phyloP scores from a whole-genome alignment of 2,113 vertebrate species.

The Gobio gobio region DNA sequence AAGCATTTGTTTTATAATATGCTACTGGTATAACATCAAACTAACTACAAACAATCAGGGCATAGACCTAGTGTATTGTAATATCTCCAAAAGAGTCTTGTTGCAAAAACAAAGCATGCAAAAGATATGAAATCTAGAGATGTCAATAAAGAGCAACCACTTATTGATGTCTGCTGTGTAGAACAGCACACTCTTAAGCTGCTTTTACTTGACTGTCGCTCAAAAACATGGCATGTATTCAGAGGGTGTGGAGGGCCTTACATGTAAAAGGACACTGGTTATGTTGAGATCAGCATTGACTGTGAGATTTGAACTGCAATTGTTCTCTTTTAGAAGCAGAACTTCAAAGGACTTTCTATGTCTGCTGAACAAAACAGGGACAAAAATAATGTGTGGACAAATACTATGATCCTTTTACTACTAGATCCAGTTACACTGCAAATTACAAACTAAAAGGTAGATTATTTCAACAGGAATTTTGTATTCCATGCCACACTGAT shows the following conservation, averaged over 20 bases:
- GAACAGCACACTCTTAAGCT: background rate
- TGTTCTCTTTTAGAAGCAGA: constrained; percentile 53
- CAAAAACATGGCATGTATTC: constrained; percentile 11
- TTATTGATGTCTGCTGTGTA: background rate
- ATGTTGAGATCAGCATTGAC: constrained; percentile 37
- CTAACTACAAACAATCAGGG: background rate
- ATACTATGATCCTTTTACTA: constrained; percentile 48
- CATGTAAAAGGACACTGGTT: constrained; percentile 63
- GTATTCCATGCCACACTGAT: background rate
- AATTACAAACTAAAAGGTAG: constrained; percentile 47
- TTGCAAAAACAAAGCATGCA: too few species aligned
- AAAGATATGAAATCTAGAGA: background rate
- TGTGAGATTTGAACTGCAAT: constrained; percentile 45
- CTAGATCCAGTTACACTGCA: constrained; percentile 42
- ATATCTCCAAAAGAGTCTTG: too few species aligned
- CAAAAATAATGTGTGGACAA: constrained; percentile 47
- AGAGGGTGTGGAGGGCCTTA: constrained; percentile 50
- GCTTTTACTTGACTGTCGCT: background rate
- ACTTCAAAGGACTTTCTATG: constrained; percentile 39
- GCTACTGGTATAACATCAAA: background rate
- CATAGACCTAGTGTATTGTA: background rate
- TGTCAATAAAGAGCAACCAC: background rate
- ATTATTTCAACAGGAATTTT: background rate
- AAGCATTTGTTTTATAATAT: background rate
- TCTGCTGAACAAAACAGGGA: constrained; percentile 37